Percentiles rank a stretch among this genome's conserved stretches.
Evolutionary conservation across 1,140 invertebrate species (phyloP).

Genomic region (Trichonephila inaurata): DNA sequence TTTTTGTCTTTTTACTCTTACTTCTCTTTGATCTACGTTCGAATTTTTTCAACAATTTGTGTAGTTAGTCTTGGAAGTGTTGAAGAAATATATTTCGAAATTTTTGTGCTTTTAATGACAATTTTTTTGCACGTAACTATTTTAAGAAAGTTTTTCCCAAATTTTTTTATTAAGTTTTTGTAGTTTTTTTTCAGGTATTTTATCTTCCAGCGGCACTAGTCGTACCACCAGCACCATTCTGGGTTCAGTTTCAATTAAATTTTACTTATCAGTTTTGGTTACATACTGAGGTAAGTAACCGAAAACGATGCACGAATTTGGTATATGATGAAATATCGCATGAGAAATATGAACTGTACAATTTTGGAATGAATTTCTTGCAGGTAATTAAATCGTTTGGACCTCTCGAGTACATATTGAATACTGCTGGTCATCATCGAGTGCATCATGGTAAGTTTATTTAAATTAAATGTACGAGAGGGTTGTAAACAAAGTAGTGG

Average conservation of each 20-base stretch:
- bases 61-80: too few relatives aligned
- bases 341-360: background rate
- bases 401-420: constrained; percentile 91
- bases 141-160: too few relatives aligned
- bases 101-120: too few relatives aligned
- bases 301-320: background rate
- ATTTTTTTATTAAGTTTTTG: too few relatives aligned
- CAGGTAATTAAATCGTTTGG: constrained; percentile 86
- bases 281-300: constrained; percentile 87
- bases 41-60: too few relatives aligned
- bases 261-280: constrained; percentile 96
- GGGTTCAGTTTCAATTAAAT: constrained; percentile 92
- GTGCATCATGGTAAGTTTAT: constrained; percentile 86
- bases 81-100: too few relatives aligned
- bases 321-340: background rate
- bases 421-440: constrained; percentile 93
- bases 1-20: too few relatives aligned
- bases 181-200: constrained; percentile 85
- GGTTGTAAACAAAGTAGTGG: too few relatives aligned
- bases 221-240: constrained; percentile 90
- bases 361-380: background rate
- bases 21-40: too few relatives aligned
- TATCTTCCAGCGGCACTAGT: constrained; percentile 90
- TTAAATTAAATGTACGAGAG: too few relatives aligned
- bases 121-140: too few relatives aligned